Conservation (phyloP, 2,888 invertebrate genomes). For the Galerucella nymphaeae region DNA sequence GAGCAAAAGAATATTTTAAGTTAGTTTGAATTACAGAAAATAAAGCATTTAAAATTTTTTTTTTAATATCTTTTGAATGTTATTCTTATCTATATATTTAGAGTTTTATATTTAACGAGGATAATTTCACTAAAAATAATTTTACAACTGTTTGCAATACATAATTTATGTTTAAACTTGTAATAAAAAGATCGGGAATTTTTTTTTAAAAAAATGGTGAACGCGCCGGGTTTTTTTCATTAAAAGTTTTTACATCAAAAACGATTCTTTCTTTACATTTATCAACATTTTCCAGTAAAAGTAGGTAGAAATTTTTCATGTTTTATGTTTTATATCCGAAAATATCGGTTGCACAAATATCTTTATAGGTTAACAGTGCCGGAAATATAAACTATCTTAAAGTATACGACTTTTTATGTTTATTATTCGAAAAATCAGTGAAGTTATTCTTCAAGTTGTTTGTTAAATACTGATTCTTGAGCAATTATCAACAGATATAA, state of each 20-base stretch:
- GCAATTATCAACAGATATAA: conserved; percentile 2
- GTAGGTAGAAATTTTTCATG: neutral
- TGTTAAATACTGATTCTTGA: neutral
- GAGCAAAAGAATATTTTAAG: too few relatives aligned
- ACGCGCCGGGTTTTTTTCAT: too few relatives aligned
- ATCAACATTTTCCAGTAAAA: neutral
- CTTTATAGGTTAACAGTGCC: conserved; percentile 49
- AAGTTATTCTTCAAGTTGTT: conserved; percentile 4
- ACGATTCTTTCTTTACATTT: too few relatives aligned
- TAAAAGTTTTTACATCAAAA: too few relatives aligned
- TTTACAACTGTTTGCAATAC: neutral
- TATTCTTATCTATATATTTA: too few relatives aligned
- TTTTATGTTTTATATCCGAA: conserved; percentile 32
- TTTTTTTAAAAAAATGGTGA: too few relatives aligned
- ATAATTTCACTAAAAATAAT: neutral
- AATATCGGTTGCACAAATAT: conserved; percentile 46
- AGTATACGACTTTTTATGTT: conserved; percentile 44
- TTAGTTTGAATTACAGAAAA: too few relatives aligned
- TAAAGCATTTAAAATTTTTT: too few relatives aligned
- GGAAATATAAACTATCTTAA: conserved; percentile 48
- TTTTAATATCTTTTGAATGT: too few relatives aligned
- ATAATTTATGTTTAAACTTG: neutral
- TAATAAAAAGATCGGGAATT: neutral
- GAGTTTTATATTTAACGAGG: neutral
- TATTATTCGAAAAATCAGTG: conserved; percentile 32